These are phyloP conservation scores for Meda fulgida DNA, from an alignment of 2,797 vertebrate genomes.

Conservation along the genomic window DNA sequence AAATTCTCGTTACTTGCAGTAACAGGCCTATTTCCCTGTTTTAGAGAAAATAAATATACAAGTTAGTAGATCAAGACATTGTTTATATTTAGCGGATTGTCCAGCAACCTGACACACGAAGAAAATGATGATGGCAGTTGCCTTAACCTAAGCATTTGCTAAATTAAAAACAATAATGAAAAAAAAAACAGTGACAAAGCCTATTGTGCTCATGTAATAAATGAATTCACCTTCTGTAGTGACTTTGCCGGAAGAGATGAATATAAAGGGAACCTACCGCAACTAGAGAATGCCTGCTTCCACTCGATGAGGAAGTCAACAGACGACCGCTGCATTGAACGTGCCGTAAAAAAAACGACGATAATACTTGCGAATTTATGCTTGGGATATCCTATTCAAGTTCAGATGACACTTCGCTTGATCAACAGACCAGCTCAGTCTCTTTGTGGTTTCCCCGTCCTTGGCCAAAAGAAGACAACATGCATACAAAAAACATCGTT, in stretches of 20 bases:
- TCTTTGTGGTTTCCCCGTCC: conserved; percentile 39
- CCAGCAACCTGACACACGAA: conserved; percentile 25
- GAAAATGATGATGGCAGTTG: conserved; percentile 12
- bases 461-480: conserved; percentile 28
- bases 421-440: conserved; percentile 28
- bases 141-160: neutral
- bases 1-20: conserved; percentile 74
- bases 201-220: conserved; percentile 23
- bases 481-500: conserved; percentile 34
- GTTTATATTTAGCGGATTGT: conserved; percentile 16
- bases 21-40: conserved; percentile 73
- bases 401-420: conserved; percentile 3
- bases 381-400: conserved; percentile 25
- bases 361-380: conserved; percentile 8
- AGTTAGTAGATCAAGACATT: conserved; percentile 57
- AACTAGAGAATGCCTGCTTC: conserved; percentile 44
- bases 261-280: conserved; percentile 40
- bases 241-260: conserved; percentile 62
- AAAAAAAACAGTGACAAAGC: neutral
- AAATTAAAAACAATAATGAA: neutral
- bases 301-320: conserved; percentile 58
- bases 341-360: conserved; percentile 3
- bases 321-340: conserved; percentile 46
- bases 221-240: conserved; percentile 72
- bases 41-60: conserved; percentile 65